Percentiles rank a stretch among this genome's conserved stretches.
phyloP scores from a whole-genome alignment of 2,113 vertebrate species.

The Scomber colias region DNA sequence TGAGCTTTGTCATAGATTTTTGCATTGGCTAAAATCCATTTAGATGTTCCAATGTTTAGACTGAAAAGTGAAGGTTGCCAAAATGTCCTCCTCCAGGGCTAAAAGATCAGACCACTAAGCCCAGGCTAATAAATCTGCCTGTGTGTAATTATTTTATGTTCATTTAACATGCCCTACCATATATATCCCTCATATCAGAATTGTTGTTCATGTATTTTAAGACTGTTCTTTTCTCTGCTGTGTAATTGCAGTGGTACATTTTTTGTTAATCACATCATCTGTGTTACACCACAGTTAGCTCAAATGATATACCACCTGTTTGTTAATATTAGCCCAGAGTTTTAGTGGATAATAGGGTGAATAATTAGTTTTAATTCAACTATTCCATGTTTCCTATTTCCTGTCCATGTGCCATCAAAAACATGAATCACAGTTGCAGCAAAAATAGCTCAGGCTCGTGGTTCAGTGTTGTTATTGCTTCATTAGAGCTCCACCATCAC shows the following conservation, averaged over 20 bases:
- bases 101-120: background rate
- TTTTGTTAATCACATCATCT: too few relatives aligned
- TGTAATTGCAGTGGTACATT: background rate
- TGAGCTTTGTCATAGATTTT: background rate
- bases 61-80: too few relatives aligned
- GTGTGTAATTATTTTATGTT: background rate
- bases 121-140: conserved; percentile 6
- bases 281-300: background rate
- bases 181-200: background rate
- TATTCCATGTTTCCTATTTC: background rate
- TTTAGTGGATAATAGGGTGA: conserved; percentile 1
- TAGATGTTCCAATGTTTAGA: too few relatives aligned
- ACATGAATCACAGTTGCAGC: conserved; percentile 24
- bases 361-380: conserved; percentile 16
- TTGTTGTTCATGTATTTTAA: background rate
- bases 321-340: too few relatives aligned
- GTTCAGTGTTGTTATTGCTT: conserved; percentile 42
- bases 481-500: conserved; percentile 28
- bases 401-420: background rate
- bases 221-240: background rate
- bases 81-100: too few relatives aligned
- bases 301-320: conserved; percentile 21
- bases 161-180: background rate
- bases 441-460: conserved; percentile 10
- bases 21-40: too few relatives aligned